These are phyloP conservation scores for Philereme vetulata DNA, from an alignment of 2,888 invertebrate genomes.

Conservation along the genomic window DNA sequence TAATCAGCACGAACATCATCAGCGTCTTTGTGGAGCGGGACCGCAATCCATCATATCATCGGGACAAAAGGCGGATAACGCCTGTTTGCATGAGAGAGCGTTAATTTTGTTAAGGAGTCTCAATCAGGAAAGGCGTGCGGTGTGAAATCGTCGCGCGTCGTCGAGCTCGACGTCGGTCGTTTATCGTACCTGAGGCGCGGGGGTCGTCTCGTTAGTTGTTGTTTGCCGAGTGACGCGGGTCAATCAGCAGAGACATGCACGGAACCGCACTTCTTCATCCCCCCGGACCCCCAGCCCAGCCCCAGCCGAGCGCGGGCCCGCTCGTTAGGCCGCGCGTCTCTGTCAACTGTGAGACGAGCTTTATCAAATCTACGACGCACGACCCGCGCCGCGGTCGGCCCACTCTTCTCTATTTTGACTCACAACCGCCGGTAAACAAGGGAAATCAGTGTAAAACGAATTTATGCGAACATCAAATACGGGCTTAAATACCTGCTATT, in stretches of 20 bases:
- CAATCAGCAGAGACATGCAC: conserved; percentile 84
- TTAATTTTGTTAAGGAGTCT: conserved; percentile 82
- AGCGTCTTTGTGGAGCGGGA: conserved; percentile 70
- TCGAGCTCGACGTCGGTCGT: conserved; percentile 51
- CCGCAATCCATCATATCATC: conserved; percentile 81
- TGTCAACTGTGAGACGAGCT: conserved; percentile 82
- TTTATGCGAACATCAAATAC: conserved; percentile 69
- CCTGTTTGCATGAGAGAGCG: conserved; percentile 77
- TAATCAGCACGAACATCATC: conserved; percentile 77
- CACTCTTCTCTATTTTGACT: conserved; percentile 77
- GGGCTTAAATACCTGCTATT: conserved; percentile 46
- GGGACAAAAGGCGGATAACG: conserved; percentile 76
- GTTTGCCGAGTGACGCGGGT: conserved; percentile 84
- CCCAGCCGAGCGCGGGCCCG: conserved; percentile 52
- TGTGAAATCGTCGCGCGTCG: conserved; percentile 64
- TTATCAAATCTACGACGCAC: conserved; percentile 84
- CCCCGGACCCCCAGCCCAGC: conserved; percentile 53
- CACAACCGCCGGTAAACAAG: conserved; percentile 79
- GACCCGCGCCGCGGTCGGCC: conserved; percentile 78
- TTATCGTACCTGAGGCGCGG: conserved; percentile 78
- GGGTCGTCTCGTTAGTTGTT: conserved; percentile 83
- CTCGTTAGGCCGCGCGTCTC: conserved; percentile 81
- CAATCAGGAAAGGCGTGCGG: conserved; percentile 73
- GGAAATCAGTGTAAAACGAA: conserved; percentile 79
- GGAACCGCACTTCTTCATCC: conserved; percentile 83